Conservation (phyloP, 1,140 invertebrate species). For the Spodoptera frugiperda region DNA sequence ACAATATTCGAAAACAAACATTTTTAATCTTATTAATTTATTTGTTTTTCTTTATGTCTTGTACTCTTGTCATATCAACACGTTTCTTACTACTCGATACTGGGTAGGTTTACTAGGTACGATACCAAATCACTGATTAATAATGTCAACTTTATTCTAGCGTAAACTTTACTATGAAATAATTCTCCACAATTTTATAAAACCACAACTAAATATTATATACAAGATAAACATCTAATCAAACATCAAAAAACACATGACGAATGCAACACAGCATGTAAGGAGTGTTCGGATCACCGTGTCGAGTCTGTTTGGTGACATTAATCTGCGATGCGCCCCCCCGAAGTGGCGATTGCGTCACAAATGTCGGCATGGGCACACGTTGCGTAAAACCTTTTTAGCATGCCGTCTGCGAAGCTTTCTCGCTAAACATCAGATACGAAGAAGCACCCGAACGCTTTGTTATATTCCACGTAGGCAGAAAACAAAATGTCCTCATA, state of each 20-base stretch:
- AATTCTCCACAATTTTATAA: background rate
- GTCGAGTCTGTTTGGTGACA: slow-evolving; percentile 45
- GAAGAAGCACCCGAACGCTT: slow-evolving; percentile 72
- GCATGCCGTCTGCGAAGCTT: slow-evolving; percentile 75
- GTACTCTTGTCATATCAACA: too few species aligned
- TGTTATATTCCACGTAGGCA: slow-evolving; percentile 55
- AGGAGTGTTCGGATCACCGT: slow-evolving; percentile 15
- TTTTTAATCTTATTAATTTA: background rate
- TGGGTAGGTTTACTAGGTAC: background rate
- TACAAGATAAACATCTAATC: background rate
- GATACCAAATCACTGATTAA: too few species aligned
- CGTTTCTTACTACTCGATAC: background rate
- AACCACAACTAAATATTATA: too few species aligned
- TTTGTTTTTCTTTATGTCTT: too few species aligned
- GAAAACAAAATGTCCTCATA: slow-evolving; percentile 54
- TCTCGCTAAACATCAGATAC: slow-evolving; percentile 67
- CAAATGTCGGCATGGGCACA: slow-evolving; percentile 58
- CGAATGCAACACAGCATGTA: background rate
- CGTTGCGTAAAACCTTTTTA: slow-evolving; percentile 78
- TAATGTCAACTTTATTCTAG: too few species aligned
- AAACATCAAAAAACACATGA: background rate
- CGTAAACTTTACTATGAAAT: too few species aligned
- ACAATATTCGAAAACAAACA: too few species aligned
- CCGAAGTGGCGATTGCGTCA: slow-evolving; percentile 54
- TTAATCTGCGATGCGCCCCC: slow-evolving; percentile 48